These are phyloP conservation scores for Yasuhikotakia modesta DNA, from an alignment of 2,797 vertebrate species.

Conservation along the genomic window DNA sequence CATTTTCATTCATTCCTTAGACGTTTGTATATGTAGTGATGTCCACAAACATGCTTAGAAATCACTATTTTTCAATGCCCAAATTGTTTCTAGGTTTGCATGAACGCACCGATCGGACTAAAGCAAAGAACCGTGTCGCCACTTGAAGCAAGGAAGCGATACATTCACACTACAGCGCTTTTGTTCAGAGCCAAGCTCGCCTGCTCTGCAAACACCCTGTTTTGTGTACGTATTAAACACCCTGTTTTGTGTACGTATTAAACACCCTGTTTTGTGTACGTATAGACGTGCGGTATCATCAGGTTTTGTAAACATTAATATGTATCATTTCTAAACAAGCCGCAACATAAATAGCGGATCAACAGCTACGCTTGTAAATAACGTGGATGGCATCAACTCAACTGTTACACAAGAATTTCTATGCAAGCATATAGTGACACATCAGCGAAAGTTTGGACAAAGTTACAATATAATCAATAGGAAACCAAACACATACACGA, in stretches of 20 bases:
- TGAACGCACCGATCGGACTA: not conserved
- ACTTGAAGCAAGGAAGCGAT: not conserved
- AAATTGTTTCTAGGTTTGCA: not conserved
- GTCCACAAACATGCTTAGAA: not conserved
- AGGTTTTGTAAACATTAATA: too few relatives aligned
- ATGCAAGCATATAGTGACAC: not conserved
- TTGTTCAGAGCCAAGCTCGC: too few relatives aligned
- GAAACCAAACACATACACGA: not conserved
- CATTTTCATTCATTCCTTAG: not conserved
- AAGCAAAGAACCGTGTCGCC: not conserved
- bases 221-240: too few relatives aligned
- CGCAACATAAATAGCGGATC: too few relatives aligned
- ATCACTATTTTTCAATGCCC: not conserved
- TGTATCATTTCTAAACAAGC: too few relatives aligned
- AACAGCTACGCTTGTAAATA: too few relatives aligned
- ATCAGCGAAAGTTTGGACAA: constrained; percentile 14
- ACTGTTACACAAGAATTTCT: too few relatives aligned
- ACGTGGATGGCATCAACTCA: too few relatives aligned
- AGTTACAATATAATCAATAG: not conserved
- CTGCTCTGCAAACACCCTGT: not conserved
- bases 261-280: too few relatives aligned
- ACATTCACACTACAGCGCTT: too few relatives aligned
- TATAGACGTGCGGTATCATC: too few relatives aligned
- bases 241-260: too few relatives aligned
- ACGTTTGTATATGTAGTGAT: not conserved